Base-by-base conservation (phyloP, 2,888 invertebrate genomes). In the Drosophila maculinotata region DNA sequence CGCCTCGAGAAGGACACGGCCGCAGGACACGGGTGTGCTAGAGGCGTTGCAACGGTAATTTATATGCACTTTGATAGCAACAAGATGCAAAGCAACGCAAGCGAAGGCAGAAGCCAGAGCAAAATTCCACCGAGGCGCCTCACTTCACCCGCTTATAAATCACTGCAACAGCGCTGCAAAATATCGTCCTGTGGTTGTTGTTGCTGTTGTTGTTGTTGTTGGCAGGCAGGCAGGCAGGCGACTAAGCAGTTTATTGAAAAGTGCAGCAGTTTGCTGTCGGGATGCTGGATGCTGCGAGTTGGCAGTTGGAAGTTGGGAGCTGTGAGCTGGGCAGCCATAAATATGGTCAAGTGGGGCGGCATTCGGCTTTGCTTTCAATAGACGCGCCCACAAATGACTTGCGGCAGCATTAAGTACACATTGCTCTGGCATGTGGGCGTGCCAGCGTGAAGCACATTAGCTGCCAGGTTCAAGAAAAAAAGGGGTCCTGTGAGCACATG, bases 231-330 rank as follows among this genome's bases (percentile, higher is more conserved):
- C 53, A 25, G 12, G 5, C 26, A 47, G 52, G 54, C 70, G 60
- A 81, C 80, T 83, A 87, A 86, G 80, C 86, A 83, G 84, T 83
- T 87, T 88, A 86, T 83, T 83, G 88, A 86, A 83, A 86, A 76
- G 64, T 80, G 78, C 28, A n/a, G 20, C 7, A 44, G 51, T 14
- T 15, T n/a, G n/a, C n/a, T n/a, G n/a, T n/a, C n/a, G n/a, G n/a
- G n/a, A n/a, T n/a, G n/a, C n/a, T n/a, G n/a, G 54, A 1, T 20
- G 35, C n/a, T 45, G 48, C 20, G 4, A 20, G 20, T 20, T 20
- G 20, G 2, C 2, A 20, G 20, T 20, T 4, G 20, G 41, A 30
- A 30, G 44, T 9, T 41, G n/a, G 25, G 31, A 15, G 48, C 6
- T 30, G 33, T 2, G 5, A 2, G 20, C 26, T 3, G 10, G 10